Base-by-base conservation (phyloP, 2,797 vertebrate genomes). In the Nannoperca australis region DNA sequence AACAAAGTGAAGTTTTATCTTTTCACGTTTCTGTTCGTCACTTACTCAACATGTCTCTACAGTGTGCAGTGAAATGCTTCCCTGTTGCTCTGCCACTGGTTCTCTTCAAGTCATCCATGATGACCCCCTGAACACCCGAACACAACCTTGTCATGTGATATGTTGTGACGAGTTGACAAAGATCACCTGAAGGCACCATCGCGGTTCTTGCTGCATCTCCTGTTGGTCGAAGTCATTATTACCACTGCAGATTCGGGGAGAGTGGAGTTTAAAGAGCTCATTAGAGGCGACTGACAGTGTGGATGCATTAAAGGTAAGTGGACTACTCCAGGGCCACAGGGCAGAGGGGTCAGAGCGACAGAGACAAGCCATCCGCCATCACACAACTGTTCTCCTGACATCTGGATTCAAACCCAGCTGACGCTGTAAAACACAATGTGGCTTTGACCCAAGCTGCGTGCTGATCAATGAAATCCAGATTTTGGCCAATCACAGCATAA, bases 201-300 rank as follows among this genome's bases (percentile, higher is more conserved):
- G 24, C 24, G 24, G 24, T 27, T 27, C 24, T 27, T 27, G 24
- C 42, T 61, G 22, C n/a, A 55, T 67, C n/a, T 47, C 44, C 20
- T 36, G 27, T 18, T 27, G 38, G 10, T 11, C 10, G 20, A 36
- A 17, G 56, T 54, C 18, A 42, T 4, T 18, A 30, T 42, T 40
- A 10, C 45, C 11, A 14, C 27, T 27, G 20, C 36, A 59, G 30
- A 18, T 9, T 42, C 45, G 45, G 14, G 30, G 49, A 30, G 42
- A 62, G 54, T 40, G 36, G 42, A 20, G 32, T 77, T 82, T 82
- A 61, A 76, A 79, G 73, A 60, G 70, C 77, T 86, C 77, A 83
- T 86, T 83, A 80, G 68, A 56, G 62, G 51, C 3, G 9, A 40
- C 72, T 73, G 53, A 60, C 45, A 71, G 62, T 62, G 42, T 70